These are phyloP conservation scores for Calliopum simillimum DNA, from an alignment of 2,888 invertebrate genomes.

Conservation along the genomic window DNA sequence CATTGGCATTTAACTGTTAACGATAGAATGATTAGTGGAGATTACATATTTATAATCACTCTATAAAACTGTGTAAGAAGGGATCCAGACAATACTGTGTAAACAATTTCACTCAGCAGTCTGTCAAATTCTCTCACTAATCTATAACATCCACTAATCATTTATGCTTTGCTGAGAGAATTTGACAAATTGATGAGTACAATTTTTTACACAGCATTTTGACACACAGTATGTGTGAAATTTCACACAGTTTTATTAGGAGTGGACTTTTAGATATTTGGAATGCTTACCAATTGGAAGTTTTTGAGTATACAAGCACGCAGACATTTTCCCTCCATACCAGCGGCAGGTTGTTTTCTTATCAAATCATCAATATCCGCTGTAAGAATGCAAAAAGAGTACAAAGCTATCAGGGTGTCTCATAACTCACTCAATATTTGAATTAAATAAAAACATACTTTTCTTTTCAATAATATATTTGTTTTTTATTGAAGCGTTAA, in stretches of 20 bases:
- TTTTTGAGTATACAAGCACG: slow-evolving; percentile 57
- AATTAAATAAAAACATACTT: background rate
- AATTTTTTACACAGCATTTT: no score
- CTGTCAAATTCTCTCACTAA: no score
- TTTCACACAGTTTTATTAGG: no score
- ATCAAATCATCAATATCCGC: slow-evolving; percentile 50
- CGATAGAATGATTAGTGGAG: background rate
- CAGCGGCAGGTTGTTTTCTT: slow-evolving; percentile 49
- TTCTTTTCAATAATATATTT: no score
- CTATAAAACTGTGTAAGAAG: no score
- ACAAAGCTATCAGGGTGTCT: background rate
- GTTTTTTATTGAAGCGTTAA: no score
- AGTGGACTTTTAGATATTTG: background rate
- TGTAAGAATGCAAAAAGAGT: slow-evolving; percentile 22
- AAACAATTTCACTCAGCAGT: no score
- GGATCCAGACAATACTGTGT: no score
- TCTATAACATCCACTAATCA: no score
- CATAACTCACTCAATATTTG: background rate
- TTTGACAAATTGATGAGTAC: no score
- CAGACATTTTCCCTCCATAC: slow-evolving; percentile 56
- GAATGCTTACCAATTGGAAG: slow-evolving; percentile 44
- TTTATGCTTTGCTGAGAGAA: no score
- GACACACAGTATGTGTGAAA: no score
- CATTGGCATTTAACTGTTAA: slow-evolving; percentile 48
- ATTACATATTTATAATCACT: background rate